Conservation (phyloP, 2,888 invertebrate species). For the Homarus gammarus region DNA sequence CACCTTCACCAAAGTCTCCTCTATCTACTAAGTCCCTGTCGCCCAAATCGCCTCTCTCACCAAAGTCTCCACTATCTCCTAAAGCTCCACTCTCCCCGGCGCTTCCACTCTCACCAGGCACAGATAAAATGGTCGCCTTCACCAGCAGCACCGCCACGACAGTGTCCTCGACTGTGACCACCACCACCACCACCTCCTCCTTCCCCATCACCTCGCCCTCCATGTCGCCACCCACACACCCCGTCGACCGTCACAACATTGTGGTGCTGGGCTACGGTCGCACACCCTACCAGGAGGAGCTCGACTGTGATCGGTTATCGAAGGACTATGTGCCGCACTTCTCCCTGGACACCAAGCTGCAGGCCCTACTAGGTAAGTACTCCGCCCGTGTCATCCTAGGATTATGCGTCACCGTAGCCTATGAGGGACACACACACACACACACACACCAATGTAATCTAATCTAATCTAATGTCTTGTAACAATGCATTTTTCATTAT, state of each 20-base stretch:
- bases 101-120: slow-evolving; percentile 64
- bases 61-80: slow-evolving; percentile 24
- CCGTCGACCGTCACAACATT: slow-evolving; percentile 45
- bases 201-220: slow-evolving; percentile 64
- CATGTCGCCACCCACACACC: slow-evolving; percentile 36
- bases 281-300: slow-evolving; percentile 84
- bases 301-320: slow-evolving; percentile 87
- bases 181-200: slow-evolving; percentile 76
- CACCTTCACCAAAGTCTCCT: slow-evolving; percentile 25
- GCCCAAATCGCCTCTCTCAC: slow-evolving; percentile 24
- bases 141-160: slow-evolving; percentile 42
- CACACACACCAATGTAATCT: too few species aligned
- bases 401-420: too few species aligned
- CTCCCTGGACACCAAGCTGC: slow-evolving; percentile 71
- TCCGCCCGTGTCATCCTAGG: too few species aligned
- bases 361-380: slow-evolving; percentile 77
- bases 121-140: slow-evolving; percentile 34
- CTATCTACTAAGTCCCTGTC: slow-evolving; percentile 35
- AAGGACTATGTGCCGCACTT: slow-evolving; percentile 78
- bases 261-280: slow-evolving; percentile 72
- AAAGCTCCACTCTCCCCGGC: slow-evolving; percentile 66
- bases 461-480: too few species aligned
- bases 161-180: slow-evolving; percentile 21
- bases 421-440: too few species aligned
- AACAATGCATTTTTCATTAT: too few species aligned